Base-by-base conservation (phyloP, 2,888 invertebrate species). In the Cotesia congregata region DNA sequence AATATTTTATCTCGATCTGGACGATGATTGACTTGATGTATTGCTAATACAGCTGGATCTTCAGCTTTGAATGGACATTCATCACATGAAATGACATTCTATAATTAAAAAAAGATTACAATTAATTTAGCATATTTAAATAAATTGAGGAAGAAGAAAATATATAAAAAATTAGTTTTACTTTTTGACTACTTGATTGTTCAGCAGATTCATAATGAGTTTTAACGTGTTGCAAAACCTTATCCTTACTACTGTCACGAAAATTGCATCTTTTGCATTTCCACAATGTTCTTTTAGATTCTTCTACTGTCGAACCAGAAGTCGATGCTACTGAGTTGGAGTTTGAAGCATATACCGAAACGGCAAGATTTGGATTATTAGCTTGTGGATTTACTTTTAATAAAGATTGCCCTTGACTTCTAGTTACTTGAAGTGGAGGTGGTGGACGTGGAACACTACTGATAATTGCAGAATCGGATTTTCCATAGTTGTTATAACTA, bases 241-340 rank as follows among this genome's bases (percentile, higher is more conserved):
- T 91, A 74, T 93, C 93, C 70, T 93, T 92, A 83, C 92, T 93
- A 38, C 91, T 90, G 88, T 94, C 92, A 83, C 94, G 93, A 83
- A 95, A 97, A 87, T 94, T 93, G 90, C 97, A 98, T 86, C 95
- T 95, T 90, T 96, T 96, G 90, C 97, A 98, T 88, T 96, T 95
- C 94, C 96, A 96, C 83, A 94, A 90, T 12, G 95, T 95, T 85
- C 94, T 93, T 90, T 94, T 95, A 64, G 92, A 91, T 84, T 91
- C 93, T 85, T 90, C 91, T 87, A 90, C 85, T 83, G n/a, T n/a
- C n/a, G 79, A 79, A 6, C 75, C 75, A 38, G 72, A 78, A 5
- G 75, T 72, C 30, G 78, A 74, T 4, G 80, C 67, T 9, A 78
- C 59, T 9, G 83, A 75, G 61, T 77, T 74, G 2, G 83, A 81